phyloP scores from a whole-genome alignment of 2,113 vertebrate species.

The Zeus faber region DNA sequence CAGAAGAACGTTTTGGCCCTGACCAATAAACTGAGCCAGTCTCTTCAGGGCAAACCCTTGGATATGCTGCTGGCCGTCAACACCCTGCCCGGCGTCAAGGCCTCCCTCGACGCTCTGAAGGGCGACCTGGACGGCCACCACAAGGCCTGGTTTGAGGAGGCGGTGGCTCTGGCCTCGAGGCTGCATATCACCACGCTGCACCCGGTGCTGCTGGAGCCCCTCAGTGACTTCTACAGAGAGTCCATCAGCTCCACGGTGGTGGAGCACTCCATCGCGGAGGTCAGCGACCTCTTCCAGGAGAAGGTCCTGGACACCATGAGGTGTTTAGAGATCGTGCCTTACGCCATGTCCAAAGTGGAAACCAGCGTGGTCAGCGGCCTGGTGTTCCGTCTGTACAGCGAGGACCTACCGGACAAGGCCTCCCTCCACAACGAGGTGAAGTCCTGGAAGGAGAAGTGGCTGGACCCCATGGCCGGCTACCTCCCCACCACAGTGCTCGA shows the following conservation, averaged over 20 bases:
- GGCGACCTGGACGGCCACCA: constrained; percentile 66
- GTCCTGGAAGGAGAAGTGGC: constrained; percentile 74
- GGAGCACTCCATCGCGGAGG: constrained; percentile 66
- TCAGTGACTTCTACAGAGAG: constrained; percentile 73
- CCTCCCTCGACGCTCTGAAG: constrained; percentile 56
- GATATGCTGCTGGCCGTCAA: constrained; percentile 70
- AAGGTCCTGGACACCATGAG: constrained; percentile 67
- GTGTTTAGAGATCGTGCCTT: constrained; percentile 82
- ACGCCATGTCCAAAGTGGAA: constrained; percentile 75
- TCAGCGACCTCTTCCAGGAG: constrained; percentile 69
- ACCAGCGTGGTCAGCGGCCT: constrained; percentile 65
- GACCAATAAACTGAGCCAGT: constrained; percentile 66
- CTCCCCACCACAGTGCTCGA: constrained; percentile 72
- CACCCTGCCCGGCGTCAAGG: constrained; percentile 57
- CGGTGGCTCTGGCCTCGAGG: constrained; percentile 60
- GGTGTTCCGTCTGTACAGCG: constrained; percentile 65
- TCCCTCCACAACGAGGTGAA: constrained; percentile 70
- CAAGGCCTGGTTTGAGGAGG: constrained; percentile 75
- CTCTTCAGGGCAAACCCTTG: constrained; percentile 72
- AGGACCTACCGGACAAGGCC: constrained; percentile 70
- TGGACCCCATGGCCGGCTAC: constrained; percentile 60
- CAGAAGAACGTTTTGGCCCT: constrained; percentile 63
- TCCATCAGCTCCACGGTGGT: constrained; percentile 60
- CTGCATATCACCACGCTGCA: constrained; percentile 64
- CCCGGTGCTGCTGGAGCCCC: constrained; percentile 61